Conservation (phyloP, 1,140 invertebrate genomes). For the Mya arenaria region DNA sequence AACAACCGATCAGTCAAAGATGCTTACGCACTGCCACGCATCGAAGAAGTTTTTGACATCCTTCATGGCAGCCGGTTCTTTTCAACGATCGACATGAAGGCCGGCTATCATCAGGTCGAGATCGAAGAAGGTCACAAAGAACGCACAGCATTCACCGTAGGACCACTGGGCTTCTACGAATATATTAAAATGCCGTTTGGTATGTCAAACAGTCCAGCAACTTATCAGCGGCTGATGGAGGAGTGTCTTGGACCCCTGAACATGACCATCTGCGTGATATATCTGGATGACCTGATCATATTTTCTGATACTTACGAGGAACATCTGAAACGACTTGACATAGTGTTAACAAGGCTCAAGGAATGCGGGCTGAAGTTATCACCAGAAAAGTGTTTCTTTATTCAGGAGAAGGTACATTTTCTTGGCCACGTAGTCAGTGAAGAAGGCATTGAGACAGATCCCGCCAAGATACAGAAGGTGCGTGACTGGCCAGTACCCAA, state of each 20-base stretch:
- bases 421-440: constrained; percentile 58
- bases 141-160: neutral
- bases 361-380: constrained; percentile 26
- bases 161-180: constrained; percentile 17
- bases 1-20: neutral
- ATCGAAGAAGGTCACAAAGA: neutral
- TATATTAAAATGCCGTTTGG: constrained; percentile 34
- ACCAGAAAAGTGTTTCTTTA: neutral
- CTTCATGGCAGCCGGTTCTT: neutral
- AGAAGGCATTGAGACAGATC: constrained; percentile 67
- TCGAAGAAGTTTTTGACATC: constrained; percentile 44
- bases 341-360: constrained; percentile 58
- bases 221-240: constrained; percentile 38
- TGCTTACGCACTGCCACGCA: neutral
- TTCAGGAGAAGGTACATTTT: neutral
- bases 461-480: constrained; percentile 80
- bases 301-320: constrained; percentile 14
- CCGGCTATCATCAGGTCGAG: neutral
- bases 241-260: neutral
- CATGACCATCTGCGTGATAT: neutral
- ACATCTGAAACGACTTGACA: constrained; percentile 50
- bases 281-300: neutral
- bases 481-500: constrained; percentile 62
- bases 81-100: neutral
- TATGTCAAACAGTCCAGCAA: constrained; percentile 39